Percentiles rank a stretch among this genome's conserved stretches.
phyloP scores from a whole-genome alignment of 2,888 invertebrate species.

The Clusia tigrina region DNA sequence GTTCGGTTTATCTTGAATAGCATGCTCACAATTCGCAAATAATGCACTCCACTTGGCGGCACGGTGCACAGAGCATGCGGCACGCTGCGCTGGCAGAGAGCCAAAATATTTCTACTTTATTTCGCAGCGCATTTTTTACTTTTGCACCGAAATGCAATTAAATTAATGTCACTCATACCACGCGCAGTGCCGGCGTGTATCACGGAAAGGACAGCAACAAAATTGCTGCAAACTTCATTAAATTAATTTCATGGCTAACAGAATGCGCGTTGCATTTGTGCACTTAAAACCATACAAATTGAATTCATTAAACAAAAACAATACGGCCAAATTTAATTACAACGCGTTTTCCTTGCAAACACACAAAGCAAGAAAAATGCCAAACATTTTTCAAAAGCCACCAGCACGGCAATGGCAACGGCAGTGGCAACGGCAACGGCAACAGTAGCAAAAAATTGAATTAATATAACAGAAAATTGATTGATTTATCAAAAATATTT shows the following conservation, averaged over 20 bases:
- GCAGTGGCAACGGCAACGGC: conserved; percentile 41
- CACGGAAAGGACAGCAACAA: not conserved
- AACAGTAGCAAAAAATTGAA: conserved; percentile 36
- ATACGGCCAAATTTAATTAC: conserved; percentile 29
- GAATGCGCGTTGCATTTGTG: not conserved
- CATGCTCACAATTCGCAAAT: too few species aligned
- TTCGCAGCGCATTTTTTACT: not conserved
- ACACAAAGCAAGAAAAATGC: conserved; percentile 21
- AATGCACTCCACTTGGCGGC: too few species aligned
- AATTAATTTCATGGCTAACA: not conserved
- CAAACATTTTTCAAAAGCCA: conserved; percentile 9
- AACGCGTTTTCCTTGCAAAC: conserved; percentile 46
- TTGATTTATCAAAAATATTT: conserved; percentile 54
- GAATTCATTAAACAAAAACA: not conserved
- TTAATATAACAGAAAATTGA: conserved; percentile 42
- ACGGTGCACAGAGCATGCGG: not conserved
- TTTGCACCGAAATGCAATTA: not conserved
- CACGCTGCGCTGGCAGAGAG: not conserved
- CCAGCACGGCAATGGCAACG: not conserved
- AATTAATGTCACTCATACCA: conserved; percentile 4
- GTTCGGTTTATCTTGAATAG: too few species aligned
- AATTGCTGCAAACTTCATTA: not conserved
- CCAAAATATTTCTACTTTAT: too few species aligned
- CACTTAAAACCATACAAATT: not conserved
- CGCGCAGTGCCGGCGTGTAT: not conserved